Evolutionary conservation across 2,113 vertebrate genomes (phyloP).

Genomic region (Promerops cafer): DNA sequence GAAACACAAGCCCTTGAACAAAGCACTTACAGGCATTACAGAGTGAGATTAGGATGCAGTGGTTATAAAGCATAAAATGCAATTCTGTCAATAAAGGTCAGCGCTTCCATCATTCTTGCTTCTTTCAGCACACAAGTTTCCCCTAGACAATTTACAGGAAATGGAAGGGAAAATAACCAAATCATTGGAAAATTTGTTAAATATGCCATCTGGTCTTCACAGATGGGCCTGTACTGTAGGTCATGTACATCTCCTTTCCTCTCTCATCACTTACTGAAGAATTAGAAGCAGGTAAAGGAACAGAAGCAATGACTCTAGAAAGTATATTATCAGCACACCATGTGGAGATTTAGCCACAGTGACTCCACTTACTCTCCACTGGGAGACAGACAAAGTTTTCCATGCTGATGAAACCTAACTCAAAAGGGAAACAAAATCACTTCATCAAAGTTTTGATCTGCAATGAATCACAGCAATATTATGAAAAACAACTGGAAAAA

Average conservation of each 20-base stretch:
- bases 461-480: background rate
- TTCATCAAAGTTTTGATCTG: background rate
- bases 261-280: background rate
- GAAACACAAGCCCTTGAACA: background rate
- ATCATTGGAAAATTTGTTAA: slow-evolving; percentile 1
- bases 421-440: background rate
- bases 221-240: slow-evolving; percentile 1
- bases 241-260: background rate
- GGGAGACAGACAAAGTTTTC: background rate
- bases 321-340: background rate
- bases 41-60: background rate
- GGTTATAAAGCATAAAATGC: background rate
- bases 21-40: background rate
- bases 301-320: background rate
- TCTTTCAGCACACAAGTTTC: background rate
- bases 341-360: background rate
- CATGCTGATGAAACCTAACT: background rate
- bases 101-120: background rate
- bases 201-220: slow-evolving; percentile 27
- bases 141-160: slow-evolving; percentile 16
- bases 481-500: background rate
- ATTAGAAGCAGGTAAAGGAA: background rate
- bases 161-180: slow-evolving; percentile 37
- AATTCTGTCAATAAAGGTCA: slow-evolving; percentile 20
- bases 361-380: background rate